Percentiles rank a stretch among this genome's conserved stretches.
Conservation (phyloP, 2,888 invertebrate genomes). For the Cordilura impudica region DNA sequence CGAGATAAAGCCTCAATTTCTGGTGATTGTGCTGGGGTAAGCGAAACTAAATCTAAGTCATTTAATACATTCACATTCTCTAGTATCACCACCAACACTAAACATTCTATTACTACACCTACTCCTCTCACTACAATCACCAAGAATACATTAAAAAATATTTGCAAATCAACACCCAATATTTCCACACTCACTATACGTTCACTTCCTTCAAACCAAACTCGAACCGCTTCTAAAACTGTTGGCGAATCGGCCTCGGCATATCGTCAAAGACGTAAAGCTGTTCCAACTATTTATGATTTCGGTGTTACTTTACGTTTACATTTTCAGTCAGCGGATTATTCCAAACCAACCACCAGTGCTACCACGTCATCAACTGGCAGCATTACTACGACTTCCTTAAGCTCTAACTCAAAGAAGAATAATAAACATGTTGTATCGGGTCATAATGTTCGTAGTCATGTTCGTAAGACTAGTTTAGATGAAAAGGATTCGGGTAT, state of each 20-base stretch:
- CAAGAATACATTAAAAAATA: conserved; percentile 61
- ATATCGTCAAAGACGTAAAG: conserved; percentile 70
- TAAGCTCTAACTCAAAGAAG: conserved; percentile 64
- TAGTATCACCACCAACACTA: conserved; percentile 64
- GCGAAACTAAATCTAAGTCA: conserved; percentile 66
- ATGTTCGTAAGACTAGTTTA: conserved; percentile 72
- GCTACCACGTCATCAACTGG: conserved; percentile 67
- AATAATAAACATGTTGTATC: conserved; percentile 63
- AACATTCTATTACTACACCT: conserved; percentile 62
- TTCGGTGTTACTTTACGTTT: conserved; percentile 74
- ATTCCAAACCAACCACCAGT: conserved; percentile 69
- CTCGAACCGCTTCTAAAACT: conserved; percentile 50
- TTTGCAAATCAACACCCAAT: conserved; percentile 67
- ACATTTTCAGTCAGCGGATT: conserved; percentile 77
- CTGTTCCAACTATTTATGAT: conserved; percentile 74
- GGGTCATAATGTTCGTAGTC: conserved; percentile 61
- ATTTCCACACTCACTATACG: conserved; percentile 62
- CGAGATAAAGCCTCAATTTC: conserved; percentile 72
- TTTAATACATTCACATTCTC: conserved; percentile 62
- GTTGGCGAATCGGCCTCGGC: conserved; percentile 54
- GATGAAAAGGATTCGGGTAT: conserved; percentile 74
- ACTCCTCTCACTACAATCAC: conserved; percentile 60
- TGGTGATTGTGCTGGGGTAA: conserved; percentile 78
- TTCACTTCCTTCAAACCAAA: conserved; percentile 58
- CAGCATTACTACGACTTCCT: conserved; percentile 64